Percentiles rank a stretch among this genome's conserved stretches.
Evolutionary conservation across 2,113 vertebrate species (phyloP).

Genomic region (Phylloscopus whistleri): DNA sequence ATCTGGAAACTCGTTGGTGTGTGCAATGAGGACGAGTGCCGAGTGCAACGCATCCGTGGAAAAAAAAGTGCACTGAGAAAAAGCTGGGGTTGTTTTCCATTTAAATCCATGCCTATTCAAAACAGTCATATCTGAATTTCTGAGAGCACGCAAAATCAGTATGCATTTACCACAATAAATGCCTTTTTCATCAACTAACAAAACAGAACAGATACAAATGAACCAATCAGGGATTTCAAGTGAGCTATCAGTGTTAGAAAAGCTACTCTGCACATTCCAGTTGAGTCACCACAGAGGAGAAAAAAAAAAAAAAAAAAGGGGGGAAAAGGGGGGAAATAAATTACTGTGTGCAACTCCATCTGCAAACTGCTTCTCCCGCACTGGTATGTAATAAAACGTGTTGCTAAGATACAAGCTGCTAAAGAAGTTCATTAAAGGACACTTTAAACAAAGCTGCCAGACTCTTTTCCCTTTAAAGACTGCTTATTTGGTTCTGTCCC

Average conservation of each 20-base stretch:
- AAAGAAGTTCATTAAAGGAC: conserved; percentile 87
- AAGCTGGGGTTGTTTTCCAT: neutral
- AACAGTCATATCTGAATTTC: neutral
- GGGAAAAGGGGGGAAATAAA: conserved; percentile 45
- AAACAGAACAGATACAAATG: conserved; percentile 42
- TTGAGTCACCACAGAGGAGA: conserved; percentile 18
- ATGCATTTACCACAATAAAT: conserved; percentile 11
- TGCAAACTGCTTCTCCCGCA: conserved; percentile 68
- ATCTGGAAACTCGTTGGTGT: neutral
- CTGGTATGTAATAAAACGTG: conserved; percentile 77
- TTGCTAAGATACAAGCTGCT: conserved; percentile 85
- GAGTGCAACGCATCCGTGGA: neutral
- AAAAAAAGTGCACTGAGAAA: neutral
- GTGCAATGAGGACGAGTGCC: neutral
- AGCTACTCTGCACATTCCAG: conserved; percentile 34
- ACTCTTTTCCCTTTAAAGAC: conserved; percentile 67
- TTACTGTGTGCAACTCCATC: conserved; percentile 69
- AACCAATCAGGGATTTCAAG: conserved; percentile 51
- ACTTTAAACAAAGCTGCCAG: conserved; percentile 75
- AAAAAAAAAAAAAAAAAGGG: neutral
- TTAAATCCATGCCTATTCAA: conserved; percentile 5
- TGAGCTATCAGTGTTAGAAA: conserved; percentile 40
- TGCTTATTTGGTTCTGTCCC: conserved; percentile 68
- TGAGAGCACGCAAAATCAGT: neutral
- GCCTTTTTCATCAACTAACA: conserved; percentile 44